Evolutionary conservation across 2,888 invertebrate genomes (phyloP).

Genomic region (Neria commutata): DNA sequence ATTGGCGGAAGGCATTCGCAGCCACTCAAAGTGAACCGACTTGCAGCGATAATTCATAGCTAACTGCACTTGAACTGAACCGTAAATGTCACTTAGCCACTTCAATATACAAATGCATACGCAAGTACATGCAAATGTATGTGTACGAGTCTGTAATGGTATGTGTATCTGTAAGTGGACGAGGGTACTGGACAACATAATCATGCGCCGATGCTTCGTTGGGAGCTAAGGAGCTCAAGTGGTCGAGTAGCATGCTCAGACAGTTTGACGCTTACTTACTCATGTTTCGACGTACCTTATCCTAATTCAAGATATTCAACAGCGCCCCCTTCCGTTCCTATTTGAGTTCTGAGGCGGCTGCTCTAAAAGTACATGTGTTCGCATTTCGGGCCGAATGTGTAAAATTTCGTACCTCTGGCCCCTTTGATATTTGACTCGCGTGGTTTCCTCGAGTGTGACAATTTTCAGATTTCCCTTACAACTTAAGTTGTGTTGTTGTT

Average conservation of each 20-base stretch:
- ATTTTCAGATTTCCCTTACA: constrained; percentile 23
- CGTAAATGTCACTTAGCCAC: constrained; percentile 36
- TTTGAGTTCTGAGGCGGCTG: background rate
- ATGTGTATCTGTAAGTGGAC: too few species aligned
- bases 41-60: constrained; percentile 50
- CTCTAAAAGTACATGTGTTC: constrained; percentile 8
- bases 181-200: constrained; percentile 31
- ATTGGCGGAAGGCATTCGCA: constrained; percentile 41
- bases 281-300: constrained; percentile 8
- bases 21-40: constrained; percentile 46
- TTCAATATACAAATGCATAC: background rate
- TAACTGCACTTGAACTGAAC: constrained; percentile 45
- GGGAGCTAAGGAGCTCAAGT: constrained; percentile 23
- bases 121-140: too few species aligned
- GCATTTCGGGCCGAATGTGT: constrained; percentile 39
- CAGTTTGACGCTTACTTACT: constrained; percentile 60
- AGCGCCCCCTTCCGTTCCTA: background rate
- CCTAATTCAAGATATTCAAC: background rate
- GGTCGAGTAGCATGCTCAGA: constrained; percentile 43
- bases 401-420: constrained; percentile 45
- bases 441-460: constrained; percentile 46
- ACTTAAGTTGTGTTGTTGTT: constrained; percentile 30
- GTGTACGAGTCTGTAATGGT: too few species aligned
- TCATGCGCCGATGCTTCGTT: constrained; percentile 36
- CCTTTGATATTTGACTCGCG: constrained; percentile 46